These are phyloP conservation scores for Sterna hirundo DNA, from an alignment of 2,113 vertebrate species.

Conservation along the genomic window DNA sequence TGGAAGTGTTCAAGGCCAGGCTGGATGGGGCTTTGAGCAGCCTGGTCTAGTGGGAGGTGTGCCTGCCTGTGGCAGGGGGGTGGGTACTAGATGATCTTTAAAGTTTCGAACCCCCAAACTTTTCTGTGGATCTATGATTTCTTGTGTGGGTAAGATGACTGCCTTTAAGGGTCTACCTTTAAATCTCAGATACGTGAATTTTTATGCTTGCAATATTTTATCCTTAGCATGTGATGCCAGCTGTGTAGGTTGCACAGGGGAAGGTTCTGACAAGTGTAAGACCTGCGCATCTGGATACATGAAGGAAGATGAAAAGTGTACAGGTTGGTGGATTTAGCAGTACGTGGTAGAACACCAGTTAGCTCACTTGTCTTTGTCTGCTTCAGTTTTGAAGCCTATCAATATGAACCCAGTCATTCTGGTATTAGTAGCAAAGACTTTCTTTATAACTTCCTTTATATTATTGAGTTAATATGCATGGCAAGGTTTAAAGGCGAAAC, in stretches of 20 bases:
- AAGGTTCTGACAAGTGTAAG: conserved; percentile 80
- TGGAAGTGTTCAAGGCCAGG: neutral
- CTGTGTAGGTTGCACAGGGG: conserved; percentile 84
- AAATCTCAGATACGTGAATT: neutral
- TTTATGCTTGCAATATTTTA: neutral
- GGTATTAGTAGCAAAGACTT: neutral
- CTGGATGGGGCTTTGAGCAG: neutral
- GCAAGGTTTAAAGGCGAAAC: neutral
- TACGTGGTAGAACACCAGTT: neutral
- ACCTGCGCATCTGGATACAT: conserved; percentile 80
- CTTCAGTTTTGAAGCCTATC: neutral
- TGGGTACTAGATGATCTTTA: neutral
- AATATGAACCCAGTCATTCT: neutral
- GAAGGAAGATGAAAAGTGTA: conserved; percentile 78
- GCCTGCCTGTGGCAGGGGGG: neutral
- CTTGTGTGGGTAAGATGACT: neutral
- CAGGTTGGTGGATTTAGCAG: conserved; percentile 72
- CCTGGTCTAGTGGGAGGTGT: neutral
- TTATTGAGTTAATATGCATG: neutral
- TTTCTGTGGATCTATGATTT: neutral
- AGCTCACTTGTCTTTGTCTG: neutral
- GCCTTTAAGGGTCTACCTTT: neutral
- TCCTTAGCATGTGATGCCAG: conserved; percentile 83
- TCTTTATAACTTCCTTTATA: neutral
- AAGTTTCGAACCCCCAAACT: neutral